Evolutionary conservation across 2,113 vertebrate genomes (phyloP), one percentile per base, ranked within the genome.

Genomic region (Daboia siamensis): DNA sequence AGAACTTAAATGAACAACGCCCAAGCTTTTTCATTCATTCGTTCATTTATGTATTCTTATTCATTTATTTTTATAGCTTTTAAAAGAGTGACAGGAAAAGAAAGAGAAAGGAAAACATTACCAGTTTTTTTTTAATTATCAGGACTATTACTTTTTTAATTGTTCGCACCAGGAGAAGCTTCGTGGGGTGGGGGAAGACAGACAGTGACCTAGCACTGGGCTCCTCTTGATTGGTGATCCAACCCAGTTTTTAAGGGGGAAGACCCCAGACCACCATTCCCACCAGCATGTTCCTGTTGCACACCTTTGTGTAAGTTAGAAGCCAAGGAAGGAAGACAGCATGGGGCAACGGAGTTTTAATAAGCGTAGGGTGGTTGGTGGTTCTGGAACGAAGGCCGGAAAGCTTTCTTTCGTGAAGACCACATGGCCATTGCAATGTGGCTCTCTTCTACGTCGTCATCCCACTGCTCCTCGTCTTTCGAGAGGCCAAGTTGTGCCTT

Each of bases 401-500:
- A 64, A 33, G 44, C 46, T 3, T 39, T 87, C n/a, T 33, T 11
- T 46, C 20, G 86, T 13, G 80, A 48, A 21, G 39, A 11, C 39
- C 51, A 46, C 39, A 74, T 0, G 7, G 11, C 61, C 52, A 86
- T 1, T 0, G 80, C 20, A 1, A 89, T 9, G 10, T 59, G 69
- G 29, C 29, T 10, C 11, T 57, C 85, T 33, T 2, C 24, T 10
- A 59, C 20, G 24, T 61, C 69, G 3, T 33, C 21, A 10, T 21
- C 39, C 59, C 12, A 21, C 12, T 51, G 46, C 15, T n/a, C 90
- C 33, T 3, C 88, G 2, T 95, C 95, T 52, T 95, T 91, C 3
- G 85, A 96, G 91, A 97, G 90, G 59, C 97, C 97, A 7, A 99
- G 97, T 95, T 98, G 98, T 46, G 96, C 96, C 92, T 98, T 98